These are phyloP conservation scores for Paralvinella palmiformis DNA, from an alignment of 1,140 invertebrate species.

Conservation along the genomic window DNA sequence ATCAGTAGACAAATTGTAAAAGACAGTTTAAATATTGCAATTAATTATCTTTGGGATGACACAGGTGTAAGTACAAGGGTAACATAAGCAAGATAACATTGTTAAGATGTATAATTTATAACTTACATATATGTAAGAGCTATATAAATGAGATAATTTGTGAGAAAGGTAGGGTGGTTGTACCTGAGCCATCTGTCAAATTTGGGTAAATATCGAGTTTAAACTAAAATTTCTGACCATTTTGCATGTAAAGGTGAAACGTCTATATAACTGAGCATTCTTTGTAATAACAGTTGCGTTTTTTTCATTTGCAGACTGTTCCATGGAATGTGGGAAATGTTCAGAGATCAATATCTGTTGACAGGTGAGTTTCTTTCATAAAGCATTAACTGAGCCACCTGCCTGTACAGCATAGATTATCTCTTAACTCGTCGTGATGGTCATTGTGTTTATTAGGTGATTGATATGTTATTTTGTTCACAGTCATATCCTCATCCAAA, in stretches of 20 bases:
- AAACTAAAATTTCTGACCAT: background rate
- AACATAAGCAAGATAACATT: too few species aligned
- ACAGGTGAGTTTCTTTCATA: conserved; percentile 4
- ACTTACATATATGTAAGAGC: background rate
- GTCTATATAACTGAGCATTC: background rate
- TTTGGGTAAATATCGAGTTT: background rate
- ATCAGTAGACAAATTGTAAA: too few species aligned
- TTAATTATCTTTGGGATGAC: too few species aligned
- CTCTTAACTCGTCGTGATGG: too few species aligned
- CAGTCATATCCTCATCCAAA: too few species aligned
- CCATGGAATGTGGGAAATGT: background rate
- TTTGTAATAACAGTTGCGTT: background rate
- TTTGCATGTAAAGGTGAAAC: background rate
- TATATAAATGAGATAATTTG: too few species aligned
- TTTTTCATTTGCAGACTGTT: background rate
- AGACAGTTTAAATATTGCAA: too few species aligned
- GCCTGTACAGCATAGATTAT: too few species aligned
- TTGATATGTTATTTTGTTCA: too few species aligned
- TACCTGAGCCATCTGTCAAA: background rate
- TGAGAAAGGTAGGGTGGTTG: background rate
- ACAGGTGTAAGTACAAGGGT: too few species aligned
- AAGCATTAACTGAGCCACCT: background rate
- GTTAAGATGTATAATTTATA: background rate
- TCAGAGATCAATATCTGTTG: conserved; percentile 9
- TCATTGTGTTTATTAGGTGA: too few species aligned